Percentiles rank a stretch among this genome's conserved stretches.
phyloP scores from a whole-genome alignment of 2,113 vertebrate species.

The Chroicocephalus ridibundus region DNA sequence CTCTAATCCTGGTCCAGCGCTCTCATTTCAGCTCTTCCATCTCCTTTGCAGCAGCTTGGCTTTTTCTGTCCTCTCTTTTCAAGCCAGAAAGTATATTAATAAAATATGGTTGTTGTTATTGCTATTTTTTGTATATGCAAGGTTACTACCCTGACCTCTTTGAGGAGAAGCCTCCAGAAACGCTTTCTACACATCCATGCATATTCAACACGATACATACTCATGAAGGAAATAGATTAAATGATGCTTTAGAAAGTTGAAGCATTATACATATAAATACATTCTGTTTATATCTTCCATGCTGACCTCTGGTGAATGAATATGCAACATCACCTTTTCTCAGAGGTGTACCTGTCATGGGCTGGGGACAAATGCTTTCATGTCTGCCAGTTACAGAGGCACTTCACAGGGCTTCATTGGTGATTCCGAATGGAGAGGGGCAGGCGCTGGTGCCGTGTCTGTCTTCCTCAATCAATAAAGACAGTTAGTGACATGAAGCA shows the following conservation, averaged over 20 bases:
- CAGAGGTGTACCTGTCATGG: slow-evolving; percentile 41
- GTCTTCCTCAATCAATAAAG: slow-evolving; percentile 41
- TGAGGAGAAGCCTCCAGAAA: neutral
- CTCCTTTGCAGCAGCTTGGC: neutral
- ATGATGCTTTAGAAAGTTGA: slow-evolving; percentile 45
- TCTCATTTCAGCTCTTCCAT: neutral
- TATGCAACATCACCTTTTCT: slow-evolving; percentile 31
- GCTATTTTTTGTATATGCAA: neutral
- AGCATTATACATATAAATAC: slow-evolving; percentile 33
- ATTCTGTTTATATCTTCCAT: slow-evolving; percentile 27
- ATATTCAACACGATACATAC: slow-evolving; percentile 51
- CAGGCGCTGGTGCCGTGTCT: neutral
- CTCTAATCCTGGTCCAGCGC: neutral
- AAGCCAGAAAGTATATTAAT: neutral
- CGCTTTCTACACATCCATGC: slow-evolving; percentile 6
- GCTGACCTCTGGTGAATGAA: slow-evolving; percentile 59
- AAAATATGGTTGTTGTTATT: neutral
- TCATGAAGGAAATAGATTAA: slow-evolving; percentile 57
- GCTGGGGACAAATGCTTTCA: slow-evolving; percentile 16
- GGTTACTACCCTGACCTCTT: slow-evolving; percentile 23
- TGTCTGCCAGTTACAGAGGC: neutral
- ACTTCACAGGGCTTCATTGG: neutral
- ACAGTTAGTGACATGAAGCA: slow-evolving; percentile 33
- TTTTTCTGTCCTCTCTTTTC: neutral
- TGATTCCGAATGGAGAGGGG: neutral